Conservation (phyloP, 2,797 vertebrate species). For the Anguilla marmorata region DNA sequence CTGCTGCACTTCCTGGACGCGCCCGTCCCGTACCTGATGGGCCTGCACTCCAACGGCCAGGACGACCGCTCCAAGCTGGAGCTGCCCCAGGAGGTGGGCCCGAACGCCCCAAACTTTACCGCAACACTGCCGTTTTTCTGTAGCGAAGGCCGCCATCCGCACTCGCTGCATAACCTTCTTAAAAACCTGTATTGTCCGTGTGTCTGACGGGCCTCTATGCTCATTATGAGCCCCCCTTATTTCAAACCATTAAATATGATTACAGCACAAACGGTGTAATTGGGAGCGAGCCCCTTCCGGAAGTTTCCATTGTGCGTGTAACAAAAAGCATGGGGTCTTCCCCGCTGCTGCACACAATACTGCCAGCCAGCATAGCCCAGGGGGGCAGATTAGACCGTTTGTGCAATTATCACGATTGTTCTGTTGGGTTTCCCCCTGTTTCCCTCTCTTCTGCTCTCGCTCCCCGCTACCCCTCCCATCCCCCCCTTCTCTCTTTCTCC, state of each 20-base stretch:
- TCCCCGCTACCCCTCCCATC: background rate
- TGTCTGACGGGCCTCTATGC: background rate
- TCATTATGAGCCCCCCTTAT: background rate
- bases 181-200: background rate
- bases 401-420: background rate
- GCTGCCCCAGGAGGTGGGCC: conserved; percentile 93
- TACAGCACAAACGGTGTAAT: background rate
- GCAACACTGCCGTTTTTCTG: background rate
- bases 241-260: background rate
- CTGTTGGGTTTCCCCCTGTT: background rate
- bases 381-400: background rate
- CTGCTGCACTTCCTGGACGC: conserved; percentile 98
- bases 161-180: too few relatives aligned
- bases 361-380: background rate
- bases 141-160: background rate
- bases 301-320: background rate
- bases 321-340: background rate
- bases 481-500: background rate
- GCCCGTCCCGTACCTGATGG: conserved; percentile 98
- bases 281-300: background rate
- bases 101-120: background rate
- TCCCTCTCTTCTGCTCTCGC: background rate
- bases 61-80: conserved; percentile 96
- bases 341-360: background rate
- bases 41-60: conserved; percentile 95